Percentiles rank a stretch among this genome's conserved stretches.
Conservation (phyloP, 1,140 invertebrate species). For the Acromyrmex heyeri region DNA sequence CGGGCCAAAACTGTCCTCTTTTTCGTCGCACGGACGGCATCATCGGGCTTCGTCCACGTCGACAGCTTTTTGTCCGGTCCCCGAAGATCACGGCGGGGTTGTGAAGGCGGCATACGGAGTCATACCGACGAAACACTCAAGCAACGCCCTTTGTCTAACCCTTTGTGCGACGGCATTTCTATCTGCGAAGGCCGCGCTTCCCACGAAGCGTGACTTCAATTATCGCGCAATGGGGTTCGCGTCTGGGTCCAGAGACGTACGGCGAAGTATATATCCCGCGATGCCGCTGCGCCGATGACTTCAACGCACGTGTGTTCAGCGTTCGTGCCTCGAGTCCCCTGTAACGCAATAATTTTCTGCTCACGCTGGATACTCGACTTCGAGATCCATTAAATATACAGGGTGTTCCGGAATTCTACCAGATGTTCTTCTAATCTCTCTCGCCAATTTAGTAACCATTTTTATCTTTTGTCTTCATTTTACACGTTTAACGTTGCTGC, state of each 20-base stretch:
- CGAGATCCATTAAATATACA: constrained; percentile 25
- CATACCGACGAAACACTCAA: constrained; percentile 63
- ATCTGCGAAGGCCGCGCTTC: constrained; percentile 37
- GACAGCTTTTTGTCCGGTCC: constrained; percentile 70
- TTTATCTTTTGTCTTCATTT: not conserved
- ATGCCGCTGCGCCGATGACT: constrained; percentile 41
- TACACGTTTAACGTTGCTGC: not conserved
- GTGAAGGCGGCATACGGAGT: constrained; percentile 66
- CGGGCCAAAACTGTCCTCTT: constrained; percentile 58
- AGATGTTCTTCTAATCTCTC: constrained; percentile 9
- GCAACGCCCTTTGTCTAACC: constrained; percentile 48
- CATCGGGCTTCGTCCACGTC: constrained; percentile 65
- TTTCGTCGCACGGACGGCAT: constrained; percentile 63
- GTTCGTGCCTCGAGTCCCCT: constrained; percentile 28
- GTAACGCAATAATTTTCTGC: constrained; percentile 46
- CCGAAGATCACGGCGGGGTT: constrained; percentile 46
- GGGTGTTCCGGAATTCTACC: not conserved
- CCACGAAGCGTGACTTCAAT: constrained; percentile 60
- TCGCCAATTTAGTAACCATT: not conserved
- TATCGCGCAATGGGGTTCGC: constrained; percentile 54
- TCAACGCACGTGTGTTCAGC: constrained; percentile 34
- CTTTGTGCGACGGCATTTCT: constrained; percentile 24
- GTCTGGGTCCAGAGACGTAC: constrained; percentile 42
- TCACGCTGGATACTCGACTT: constrained; percentile 44
- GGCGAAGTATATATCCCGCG: constrained; percentile 50